These are phyloP conservation scores for Herpailurus yagouaroundi DNA, from an alignment of 2,113 vertebrate genomes.

Conservation along the genomic window DNA sequence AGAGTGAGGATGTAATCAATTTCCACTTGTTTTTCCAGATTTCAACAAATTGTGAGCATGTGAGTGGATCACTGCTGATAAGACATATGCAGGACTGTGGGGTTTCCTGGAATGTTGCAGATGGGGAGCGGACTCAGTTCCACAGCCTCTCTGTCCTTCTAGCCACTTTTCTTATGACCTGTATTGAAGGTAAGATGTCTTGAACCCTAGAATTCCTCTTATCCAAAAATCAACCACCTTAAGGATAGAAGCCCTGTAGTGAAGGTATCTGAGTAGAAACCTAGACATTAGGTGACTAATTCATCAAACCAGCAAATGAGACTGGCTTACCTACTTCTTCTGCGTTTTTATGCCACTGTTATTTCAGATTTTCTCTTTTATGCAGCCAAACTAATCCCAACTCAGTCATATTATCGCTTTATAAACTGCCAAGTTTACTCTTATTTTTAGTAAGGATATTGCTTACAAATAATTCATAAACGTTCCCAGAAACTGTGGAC, in stretches of 20 bases:
- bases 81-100: not conserved
- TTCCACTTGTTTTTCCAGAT: not conserved
- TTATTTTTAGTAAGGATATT: not conserved
- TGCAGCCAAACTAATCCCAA: not conserved
- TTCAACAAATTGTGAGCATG: not conserved
- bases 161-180: not conserved
- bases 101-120: not conserved
- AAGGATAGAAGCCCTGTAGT: not conserved
- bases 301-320: not conserved
- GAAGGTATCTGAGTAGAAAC: not conserved
- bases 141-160: not conserved
- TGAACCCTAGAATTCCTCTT: not conserved
- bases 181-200: not conserved
- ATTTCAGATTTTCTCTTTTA: not conserved
- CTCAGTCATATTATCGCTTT: not conserved
- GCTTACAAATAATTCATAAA: not conserved
- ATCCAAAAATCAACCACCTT: not conserved
- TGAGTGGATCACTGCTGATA: not conserved
- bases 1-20: not conserved
- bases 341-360: not conserved
- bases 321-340: not conserved
- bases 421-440: not conserved
- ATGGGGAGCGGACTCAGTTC: not conserved
- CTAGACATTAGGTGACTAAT: not conserved
- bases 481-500: not conserved